These are phyloP conservation scores for Melipona bicolor DNA, from an alignment of 2,888 invertebrate genomes.

Conservation along the genomic window DNA sequence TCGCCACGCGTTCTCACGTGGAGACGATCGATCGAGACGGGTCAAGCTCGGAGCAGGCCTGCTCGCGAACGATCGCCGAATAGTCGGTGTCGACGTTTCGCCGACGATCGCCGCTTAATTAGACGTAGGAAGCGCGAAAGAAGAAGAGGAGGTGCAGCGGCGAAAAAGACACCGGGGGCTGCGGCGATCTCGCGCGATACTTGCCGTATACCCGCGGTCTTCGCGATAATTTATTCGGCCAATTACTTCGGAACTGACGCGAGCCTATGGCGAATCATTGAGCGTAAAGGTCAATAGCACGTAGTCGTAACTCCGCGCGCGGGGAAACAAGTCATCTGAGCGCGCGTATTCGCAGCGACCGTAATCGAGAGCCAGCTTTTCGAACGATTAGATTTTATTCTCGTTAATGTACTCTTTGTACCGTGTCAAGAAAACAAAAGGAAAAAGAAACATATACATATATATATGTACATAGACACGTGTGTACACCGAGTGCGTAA, in stretches of 20 bases:
- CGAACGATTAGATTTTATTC: constrained; percentile 44
- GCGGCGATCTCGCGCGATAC: constrained; percentile 39
- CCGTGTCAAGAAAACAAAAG: not conserved
- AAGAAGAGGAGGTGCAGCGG: not conserved
- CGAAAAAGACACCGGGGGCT: constrained; percentile 11
- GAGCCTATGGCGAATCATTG: constrained; percentile 65
- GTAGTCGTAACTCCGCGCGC: constrained; percentile 54
- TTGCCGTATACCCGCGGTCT: constrained; percentile 22
- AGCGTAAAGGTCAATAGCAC: constrained; percentile 72
- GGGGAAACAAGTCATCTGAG: constrained; percentile 53
- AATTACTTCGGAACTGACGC: constrained; percentile 64
- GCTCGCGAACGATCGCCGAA: constrained; percentile 13
- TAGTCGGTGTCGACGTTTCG: not conserved
- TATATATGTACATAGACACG: not conserved
- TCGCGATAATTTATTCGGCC: constrained; percentile 63
- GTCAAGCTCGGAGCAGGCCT: not conserved
- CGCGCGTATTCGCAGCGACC: constrained; percentile 36
- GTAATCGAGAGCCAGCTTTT: constrained; percentile 39
- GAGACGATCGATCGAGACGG: constrained; percentile 15
- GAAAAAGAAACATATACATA: not conserved
- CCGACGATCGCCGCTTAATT: constrained; percentile 22
- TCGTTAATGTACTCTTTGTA: constrained; percentile 8
- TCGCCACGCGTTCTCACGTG: constrained; percentile 20
- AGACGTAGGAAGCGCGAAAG: constrained; percentile 3
- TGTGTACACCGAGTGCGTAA: not conserved